A percentile compares a stretch with the other conserved stretches of the same genome.
Evolutionary conservation across 2,888 invertebrate species (phyloP).

Genomic region (Himalopsyche anomala): DNA sequence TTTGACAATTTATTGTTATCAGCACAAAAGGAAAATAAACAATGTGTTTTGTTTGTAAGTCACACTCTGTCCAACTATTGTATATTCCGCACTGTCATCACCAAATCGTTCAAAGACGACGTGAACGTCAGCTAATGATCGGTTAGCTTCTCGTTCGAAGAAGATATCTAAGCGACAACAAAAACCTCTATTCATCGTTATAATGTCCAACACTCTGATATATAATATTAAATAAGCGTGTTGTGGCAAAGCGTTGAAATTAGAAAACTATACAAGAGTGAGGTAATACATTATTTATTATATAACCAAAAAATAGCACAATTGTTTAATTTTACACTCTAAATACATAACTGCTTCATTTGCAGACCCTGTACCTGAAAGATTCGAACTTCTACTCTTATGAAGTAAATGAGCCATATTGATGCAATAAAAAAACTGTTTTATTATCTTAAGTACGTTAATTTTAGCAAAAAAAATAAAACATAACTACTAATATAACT

Average conservation of each 20-base stretch:
- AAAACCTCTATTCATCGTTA: constrained; percentile 35
- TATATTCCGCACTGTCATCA: constrained; percentile 16
- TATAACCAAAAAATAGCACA: too few relatives aligned
- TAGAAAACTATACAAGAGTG: not conserved
- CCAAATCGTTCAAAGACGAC: constrained; percentile 35
- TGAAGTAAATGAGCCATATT: too few relatives aligned
- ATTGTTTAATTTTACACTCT: too few relatives aligned
- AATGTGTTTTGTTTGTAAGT: not conserved
- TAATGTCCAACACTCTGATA: constrained; percentile 27
- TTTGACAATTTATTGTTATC: not conserved
- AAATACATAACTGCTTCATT: too few relatives aligned
- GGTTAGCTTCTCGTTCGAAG: not conserved
- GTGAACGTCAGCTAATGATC: constrained; percentile 36
- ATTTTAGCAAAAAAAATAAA: too few relatives aligned
- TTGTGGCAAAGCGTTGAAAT: not conserved
- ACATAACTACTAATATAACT: too few relatives aligned
- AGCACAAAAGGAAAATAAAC: not conserved
- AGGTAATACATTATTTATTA: too few relatives aligned
- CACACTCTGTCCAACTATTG: not conserved
- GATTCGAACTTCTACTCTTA: too few relatives aligned
- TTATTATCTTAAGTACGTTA: too few relatives aligned
- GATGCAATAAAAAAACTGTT: too few relatives aligned
- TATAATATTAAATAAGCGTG: constrained; percentile 19
- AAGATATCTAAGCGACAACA: constrained; percentile 7
- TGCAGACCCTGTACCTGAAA: too few relatives aligned